Base-by-base conservation (phyloP, 2,888 invertebrate species). In the Xanthostigma xanthostigma region DNA sequence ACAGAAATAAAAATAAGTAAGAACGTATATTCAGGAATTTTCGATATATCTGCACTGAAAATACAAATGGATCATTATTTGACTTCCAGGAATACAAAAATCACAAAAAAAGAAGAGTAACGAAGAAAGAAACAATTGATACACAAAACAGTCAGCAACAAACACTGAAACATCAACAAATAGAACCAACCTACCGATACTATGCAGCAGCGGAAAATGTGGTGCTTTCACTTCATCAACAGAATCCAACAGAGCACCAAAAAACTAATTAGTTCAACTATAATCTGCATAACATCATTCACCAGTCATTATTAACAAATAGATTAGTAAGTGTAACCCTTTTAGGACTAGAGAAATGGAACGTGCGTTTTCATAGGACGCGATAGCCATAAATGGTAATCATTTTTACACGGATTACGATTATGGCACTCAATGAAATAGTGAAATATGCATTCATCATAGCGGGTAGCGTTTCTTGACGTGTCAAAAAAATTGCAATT, bases 171-270 rank as follows among this genome's bases (percentile, higher is more conserved):
- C 13, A 36, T 34, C 11, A 45, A 39, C 38, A 35, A 27, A 17
- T 62, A 62, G 62, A 64, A 64, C 64, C 62, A 66, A 75, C 74
- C 68, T 76, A 75, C 75, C 75, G 70, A 75, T 68, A 65, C 69
- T 71, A 68, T 74, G 73, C 60, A 75, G 72, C 68, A 72, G 72
- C 68, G 74, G 74, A 69, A 74, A 75, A 67, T 73, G 69, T 67
- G 73, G 74, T 70, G 74, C 75, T 68, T 73, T 73, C 68, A 75
- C 75, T 75, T 68, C 63, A 68, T 63, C 65, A 61, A 59, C 37
- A 50, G 35, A 42, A 35, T 36, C 33, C 33, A 41, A 36, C 27
- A 49, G 45, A 48, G 44, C 42, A 47, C 41, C 39, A 42, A 50
- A 50, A 48, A 46, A 45, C 46, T 39, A 45, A 38, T 37, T 36